These are phyloP conservation scores for Tauraco hartlaubi DNA, from an alignment of 2,797 vertebrate genomes.

Conservation along the genomic window DNA sequence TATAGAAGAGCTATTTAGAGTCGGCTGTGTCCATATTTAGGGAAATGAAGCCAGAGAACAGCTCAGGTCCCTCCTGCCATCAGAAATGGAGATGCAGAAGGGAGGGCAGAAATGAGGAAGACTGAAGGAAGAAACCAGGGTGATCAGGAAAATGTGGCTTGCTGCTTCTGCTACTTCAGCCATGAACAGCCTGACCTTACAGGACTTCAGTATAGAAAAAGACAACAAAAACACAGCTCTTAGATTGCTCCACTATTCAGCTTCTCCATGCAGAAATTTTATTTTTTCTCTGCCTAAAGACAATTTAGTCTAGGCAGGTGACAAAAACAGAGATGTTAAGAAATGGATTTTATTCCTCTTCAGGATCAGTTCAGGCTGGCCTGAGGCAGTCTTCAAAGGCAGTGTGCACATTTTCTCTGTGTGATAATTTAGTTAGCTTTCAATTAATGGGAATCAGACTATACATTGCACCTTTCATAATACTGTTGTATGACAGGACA, in stretches of 20 bases:
- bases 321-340: not conserved
- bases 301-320: not conserved
- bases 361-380: not conserved
- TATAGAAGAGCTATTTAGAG: not conserved
- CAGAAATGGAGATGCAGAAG: not conserved
- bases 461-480: not conserved
- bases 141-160: not conserved
- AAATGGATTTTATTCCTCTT: not conserved
- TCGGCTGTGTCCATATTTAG: not conserved
- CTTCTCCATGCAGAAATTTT: not conserved
- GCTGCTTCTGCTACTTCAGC: not conserved
- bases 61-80: not conserved
- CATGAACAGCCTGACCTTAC: not conserved
- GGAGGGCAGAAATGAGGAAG: not conserved
- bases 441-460: not conserved
- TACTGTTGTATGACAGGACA: not conserved
- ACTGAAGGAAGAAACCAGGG: not conserved
- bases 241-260: not conserved
- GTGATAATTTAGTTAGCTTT: not conserved
- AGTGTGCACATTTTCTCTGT: not conserved
- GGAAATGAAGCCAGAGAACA: not conserved
- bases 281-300: not conserved
- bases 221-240: not conserved
- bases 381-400: not conserved
- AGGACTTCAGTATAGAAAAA: not conserved